Evolutionary conservation across 2,888 invertebrate genomes (phyloP).

Genomic region (Neoaliturus tenellus): DNA sequence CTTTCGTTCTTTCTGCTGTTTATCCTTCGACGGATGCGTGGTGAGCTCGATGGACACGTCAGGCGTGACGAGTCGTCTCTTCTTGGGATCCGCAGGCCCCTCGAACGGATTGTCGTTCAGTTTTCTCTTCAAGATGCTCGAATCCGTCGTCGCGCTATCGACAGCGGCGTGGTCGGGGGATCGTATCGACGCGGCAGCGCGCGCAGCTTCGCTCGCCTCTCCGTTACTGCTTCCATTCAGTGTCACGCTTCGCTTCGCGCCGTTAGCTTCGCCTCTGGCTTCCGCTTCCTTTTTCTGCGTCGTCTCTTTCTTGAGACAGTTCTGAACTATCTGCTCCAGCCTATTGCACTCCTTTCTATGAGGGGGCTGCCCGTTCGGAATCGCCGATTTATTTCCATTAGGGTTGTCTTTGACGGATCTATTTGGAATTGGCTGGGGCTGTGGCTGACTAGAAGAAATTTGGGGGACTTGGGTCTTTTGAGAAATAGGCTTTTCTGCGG

Average conservation of each 20-base stretch:
- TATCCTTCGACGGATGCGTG: slow-evolving; percentile 61
- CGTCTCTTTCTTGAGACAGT: slow-evolving; percentile 47
- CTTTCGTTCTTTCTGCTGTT: slow-evolving; percentile 27
- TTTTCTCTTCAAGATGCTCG: slow-evolving; percentile 63
- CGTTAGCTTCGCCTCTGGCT: background rate
- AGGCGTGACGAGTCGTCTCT: slow-evolving; percentile 64
- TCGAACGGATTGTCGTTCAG: slow-evolving; percentile 57
- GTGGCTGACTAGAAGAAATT: background rate
- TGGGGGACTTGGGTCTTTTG: background rate
- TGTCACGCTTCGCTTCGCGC: slow-evolving; percentile 17
- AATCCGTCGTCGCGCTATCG: slow-evolving; percentile 1
- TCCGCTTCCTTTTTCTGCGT: slow-evolving; percentile 24
- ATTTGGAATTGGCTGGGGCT: background rate
- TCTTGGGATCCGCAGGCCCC: slow-evolving; percentile 61
- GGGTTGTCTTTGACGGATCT: background rate
- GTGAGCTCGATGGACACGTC: slow-evolving; percentile 67
- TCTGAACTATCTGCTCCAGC: slow-evolving; percentile 53
- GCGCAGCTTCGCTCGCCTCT: background rate
- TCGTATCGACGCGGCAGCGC: slow-evolving; percentile 2
- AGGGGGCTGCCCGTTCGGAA: slow-evolving; percentile 30
- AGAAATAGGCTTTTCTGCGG: background rate
- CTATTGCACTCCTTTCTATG: slow-evolving; percentile 52
- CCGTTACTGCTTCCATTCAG: background rate
- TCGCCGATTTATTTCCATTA: background rate
- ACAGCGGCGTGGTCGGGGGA: slow-evolving; percentile 1